Evolutionary conservation across 2,797 vertebrate species (phyloP).

Genomic region (Prunella strophiata): DNA sequence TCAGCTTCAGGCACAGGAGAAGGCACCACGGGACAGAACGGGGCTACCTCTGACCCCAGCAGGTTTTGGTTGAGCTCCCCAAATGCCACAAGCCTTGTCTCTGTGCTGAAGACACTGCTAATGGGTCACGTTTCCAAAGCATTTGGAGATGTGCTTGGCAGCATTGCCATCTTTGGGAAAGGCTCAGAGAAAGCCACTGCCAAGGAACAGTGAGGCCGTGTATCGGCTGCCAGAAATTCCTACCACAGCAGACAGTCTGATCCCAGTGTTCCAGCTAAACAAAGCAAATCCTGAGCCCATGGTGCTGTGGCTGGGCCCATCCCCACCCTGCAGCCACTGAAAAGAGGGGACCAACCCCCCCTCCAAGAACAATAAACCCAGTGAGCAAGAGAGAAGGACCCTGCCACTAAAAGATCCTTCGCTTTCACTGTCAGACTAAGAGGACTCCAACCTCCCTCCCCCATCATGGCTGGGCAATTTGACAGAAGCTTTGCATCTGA

Average conservation of each 20-base stretch:
- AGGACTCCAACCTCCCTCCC: background rate
- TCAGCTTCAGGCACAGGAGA: background rate
- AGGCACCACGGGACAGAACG: fast-evolving
- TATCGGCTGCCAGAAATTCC: conserved; percentile 2
- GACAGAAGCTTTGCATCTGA: background rate
- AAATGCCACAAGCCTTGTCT: fast-evolving
- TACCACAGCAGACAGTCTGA: background rate
- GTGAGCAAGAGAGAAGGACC: background rate
- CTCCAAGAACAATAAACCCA: background rate
- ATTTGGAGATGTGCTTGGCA: background rate
- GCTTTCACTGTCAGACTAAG: background rate
- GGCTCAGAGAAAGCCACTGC: background rate
- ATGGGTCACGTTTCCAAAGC: background rate
- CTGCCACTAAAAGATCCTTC: background rate
- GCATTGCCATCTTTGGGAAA: conserved; percentile 61
- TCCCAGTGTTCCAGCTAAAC: background rate
- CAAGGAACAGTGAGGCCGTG: background rate
- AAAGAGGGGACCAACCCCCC: background rate
- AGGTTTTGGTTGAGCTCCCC: background rate
- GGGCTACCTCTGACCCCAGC: background rate
- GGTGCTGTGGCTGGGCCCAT: background rate
- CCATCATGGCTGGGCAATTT: background rate
- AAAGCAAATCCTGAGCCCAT: background rate
- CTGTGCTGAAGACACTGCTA: background rate
- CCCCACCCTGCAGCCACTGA: background rate